Evolutionary conservation across 1,140 invertebrate genomes (phyloP).

Genomic region (Sitobion miscanthi): DNA sequence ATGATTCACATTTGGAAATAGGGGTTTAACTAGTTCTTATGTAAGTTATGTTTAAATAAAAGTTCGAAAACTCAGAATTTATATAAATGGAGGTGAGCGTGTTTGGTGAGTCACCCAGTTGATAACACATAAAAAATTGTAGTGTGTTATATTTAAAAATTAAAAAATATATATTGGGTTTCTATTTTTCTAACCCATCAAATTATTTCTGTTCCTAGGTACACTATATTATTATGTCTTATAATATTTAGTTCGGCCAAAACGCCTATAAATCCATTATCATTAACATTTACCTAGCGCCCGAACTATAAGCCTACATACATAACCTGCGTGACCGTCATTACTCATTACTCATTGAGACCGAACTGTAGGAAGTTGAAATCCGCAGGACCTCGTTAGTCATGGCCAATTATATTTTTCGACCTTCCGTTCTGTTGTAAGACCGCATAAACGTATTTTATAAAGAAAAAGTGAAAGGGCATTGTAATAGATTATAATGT

Average conservation of each 20-base stretch:
- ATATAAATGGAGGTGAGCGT: conserved; percentile 1
- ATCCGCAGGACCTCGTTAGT: conserved; percentile 28
- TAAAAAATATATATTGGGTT: neutral
- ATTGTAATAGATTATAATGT: neutral
- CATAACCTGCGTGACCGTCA: neutral
- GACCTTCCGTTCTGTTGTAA: conserved; percentile 19
- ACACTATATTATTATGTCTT: neutral
- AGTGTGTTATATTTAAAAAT: neutral
- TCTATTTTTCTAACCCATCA: neutral
- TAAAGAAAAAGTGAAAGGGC: conserved; percentile 40
- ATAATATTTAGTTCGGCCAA: neutral
- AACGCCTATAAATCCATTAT: neutral
- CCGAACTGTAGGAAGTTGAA: conserved; percentile 24
- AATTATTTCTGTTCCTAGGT: neutral
- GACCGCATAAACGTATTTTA: neutral
- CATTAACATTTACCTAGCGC: neutral
- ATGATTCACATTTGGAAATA: no score
- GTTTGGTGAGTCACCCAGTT: neutral
- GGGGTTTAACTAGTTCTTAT: neutral
- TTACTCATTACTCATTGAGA: neutral
- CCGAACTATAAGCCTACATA: neutral
- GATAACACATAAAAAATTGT: neutral
- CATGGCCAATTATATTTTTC: conserved; percentile 39
- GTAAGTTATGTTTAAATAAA: neutral
- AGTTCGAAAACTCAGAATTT: neutral